Evolutionary conservation across 2,888 invertebrate genomes (phyloP).

Genomic region (Dicyrtomina minuta): DNA sequence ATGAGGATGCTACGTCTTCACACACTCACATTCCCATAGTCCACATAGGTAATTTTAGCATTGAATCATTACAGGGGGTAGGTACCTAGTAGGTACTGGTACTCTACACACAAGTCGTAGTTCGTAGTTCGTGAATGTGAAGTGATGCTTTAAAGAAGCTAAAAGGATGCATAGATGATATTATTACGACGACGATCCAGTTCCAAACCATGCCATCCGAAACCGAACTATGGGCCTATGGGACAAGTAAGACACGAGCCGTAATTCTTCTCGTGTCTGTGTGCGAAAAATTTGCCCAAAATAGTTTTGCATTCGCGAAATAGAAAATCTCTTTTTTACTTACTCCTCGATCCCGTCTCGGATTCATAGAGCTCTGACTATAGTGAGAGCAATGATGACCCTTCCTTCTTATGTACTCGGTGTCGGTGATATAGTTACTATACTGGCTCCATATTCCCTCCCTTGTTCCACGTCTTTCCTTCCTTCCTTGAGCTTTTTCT

Average conservation of each 20-base stretch:
- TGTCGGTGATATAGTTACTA: not conserved
- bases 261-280: conserved; percentile 22
- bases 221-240: not conserved
- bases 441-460: not conserved
- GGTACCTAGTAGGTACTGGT: too few relatives aligned
- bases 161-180: too few relatives aligned
- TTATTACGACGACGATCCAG: too few relatives aligned
- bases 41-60: too few relatives aligned
- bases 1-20: too few relatives aligned
- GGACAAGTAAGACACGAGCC: conserved; percentile 14
- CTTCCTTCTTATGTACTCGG: not conserved
- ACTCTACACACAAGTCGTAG: too few relatives aligned
- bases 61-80: too few relatives aligned
- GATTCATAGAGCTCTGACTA: not conserved
- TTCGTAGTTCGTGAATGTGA: too few relatives aligned
- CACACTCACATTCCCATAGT: too few relatives aligned
- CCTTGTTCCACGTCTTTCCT: not conserved
- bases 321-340: conserved; percentile 17
- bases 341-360: not conserved
- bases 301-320: conserved; percentile 46
- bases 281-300: conserved; percentile 52
- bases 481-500: conserved; percentile 5
- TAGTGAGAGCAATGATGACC: conserved; percentile 6
- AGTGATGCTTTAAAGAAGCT: too few relatives aligned
- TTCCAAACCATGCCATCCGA: too few relatives aligned